Conservation (phyloP, 2,888 invertebrate species). For the Microdon myrmicae region DNA sequence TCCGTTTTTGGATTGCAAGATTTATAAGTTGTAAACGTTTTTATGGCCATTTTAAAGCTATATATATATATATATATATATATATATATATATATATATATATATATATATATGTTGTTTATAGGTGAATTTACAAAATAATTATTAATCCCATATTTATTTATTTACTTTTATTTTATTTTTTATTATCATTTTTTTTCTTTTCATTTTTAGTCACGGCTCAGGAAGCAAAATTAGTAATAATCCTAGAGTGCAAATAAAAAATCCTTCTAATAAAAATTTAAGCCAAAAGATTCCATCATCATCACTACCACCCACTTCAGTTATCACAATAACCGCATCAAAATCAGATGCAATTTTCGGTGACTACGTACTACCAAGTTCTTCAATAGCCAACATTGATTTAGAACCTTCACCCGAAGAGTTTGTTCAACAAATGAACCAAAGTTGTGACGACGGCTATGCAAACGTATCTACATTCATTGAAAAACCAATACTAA, state of each 20-base stretch:
- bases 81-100: no score
- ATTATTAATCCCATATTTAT: no score
- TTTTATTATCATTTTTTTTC: neutral
- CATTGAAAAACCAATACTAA: slow-evolving; percentile 24
- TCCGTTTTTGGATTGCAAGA: no score
- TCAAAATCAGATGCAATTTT: slow-evolving; percentile 18
- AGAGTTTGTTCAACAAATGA: no score
- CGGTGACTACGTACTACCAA: slow-evolving; percentile 30
- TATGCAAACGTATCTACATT: slow-evolving; percentile 5
- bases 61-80: no score
- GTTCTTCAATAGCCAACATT: no score
- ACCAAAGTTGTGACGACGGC: slow-evolving; percentile 22
- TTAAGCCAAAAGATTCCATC: slow-evolving; percentile 55
- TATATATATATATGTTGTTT: no score
- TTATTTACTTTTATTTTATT: neutral
- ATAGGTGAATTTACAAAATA: no score
- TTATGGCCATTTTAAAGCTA: no score
- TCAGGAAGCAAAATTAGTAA: slow-evolving; percentile 63
- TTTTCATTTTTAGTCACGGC: slow-evolving; percentile 55
- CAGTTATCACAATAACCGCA: slow-evolving; percentile 51
- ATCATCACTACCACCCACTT: slow-evolving; percentile 60
- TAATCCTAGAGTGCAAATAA: slow-evolving; percentile 61
- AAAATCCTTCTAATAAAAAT: slow-evolving; percentile 55
- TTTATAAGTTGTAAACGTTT: no score
- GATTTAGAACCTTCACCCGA: no score